Base-by-base conservation (phyloP, 2,797 vertebrate genomes). In the Rhynchonycteris naso region DNA sequence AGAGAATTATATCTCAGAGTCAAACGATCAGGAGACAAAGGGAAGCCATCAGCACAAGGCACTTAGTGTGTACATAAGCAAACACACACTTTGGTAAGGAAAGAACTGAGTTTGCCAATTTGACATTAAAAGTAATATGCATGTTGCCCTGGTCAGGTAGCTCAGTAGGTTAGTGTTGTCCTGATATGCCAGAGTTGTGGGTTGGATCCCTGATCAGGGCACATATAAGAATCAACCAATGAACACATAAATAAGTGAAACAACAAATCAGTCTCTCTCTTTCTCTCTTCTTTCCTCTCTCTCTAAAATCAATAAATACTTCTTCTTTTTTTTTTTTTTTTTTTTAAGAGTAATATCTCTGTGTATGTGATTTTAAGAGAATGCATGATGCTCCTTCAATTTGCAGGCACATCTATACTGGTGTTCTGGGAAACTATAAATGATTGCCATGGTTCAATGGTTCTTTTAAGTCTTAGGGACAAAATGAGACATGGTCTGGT, bases 381-480 rank as follows among this genome's bases (percentile, higher is more conserved):
- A 33, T n/a, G 47, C 21, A 30, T 4, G 5, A 75, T 82, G 54
- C 74, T 30, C 52, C 76, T 33, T 83, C 43, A 24, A 80, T 43
- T 3, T 30, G 50, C 50, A 15, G 61, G 76, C 65, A 4, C 43
- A 58, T 71, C 61, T 71, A 5, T 33, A 4, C 56, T 72, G 47
- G 33, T 87, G 56, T 68, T 89, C 28, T n/a, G 54, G 52, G 87
- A 95, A 80, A 74, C 68, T 74, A 12, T 69, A 78, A 59, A 74
- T 11, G 68, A 22, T 54, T 90, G 58, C 93, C 88, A 82, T 3
- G 22, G 85, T 90, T 92, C 79, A 61, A 56, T 72, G 76, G 58
- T 75, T 91, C 92, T 78, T 90, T 95, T 84, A 89, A 91, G 58
- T n/a, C 59, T 90, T 38, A 19, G n/a, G 80, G 58, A 93, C 47